Conservation (phyloP, 2,797 vertebrate genomes). For the Geotrypetes seraphini region DNA sequence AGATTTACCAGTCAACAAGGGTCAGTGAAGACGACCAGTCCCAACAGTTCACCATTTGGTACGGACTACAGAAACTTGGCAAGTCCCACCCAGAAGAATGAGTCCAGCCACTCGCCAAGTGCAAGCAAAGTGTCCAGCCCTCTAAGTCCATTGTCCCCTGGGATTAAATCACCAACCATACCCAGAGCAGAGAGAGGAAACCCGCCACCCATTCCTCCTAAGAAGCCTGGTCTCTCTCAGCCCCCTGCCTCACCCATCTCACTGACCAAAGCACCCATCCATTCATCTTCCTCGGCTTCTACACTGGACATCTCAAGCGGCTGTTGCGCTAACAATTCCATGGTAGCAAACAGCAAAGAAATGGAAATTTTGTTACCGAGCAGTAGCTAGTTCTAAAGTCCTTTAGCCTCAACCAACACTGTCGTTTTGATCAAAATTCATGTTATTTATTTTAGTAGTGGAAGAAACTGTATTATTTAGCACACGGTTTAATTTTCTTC, state of each 20-base stretch:
- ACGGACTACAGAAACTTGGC: conserved; percentile 88
- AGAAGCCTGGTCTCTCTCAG: conserved; percentile 79
- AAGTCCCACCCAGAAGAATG: conserved; percentile 53
- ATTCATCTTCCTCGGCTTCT: conserved; percentile 20
- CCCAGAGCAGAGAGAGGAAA: conserved; percentile 75
- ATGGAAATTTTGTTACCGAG: conserved; percentile 78
- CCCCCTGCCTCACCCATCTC: conserved; percentile 66
- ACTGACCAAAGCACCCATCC: conserved; percentile 39
- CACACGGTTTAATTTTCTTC: conserved; percentile 26
- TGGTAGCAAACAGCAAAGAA: conserved; percentile 76
- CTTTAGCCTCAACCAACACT: neutral
- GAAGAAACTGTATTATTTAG: conserved; percentile 45
- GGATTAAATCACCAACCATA: conserved; percentile 78
- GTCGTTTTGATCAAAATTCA: conserved; percentile 18
- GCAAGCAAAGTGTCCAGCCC: conserved; percentile 58
- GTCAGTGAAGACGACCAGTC: conserved; percentile 63
- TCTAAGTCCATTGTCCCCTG: conserved; percentile 67
- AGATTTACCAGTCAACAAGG: conserved; percentile 90
- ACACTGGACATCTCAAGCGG: conserved; percentile 66
- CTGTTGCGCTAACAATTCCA: conserved; percentile 59
- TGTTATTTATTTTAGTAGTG: conserved; percentile 66
- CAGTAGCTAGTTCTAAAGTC: conserved; percentile 63
- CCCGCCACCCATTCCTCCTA: conserved; percentile 79
- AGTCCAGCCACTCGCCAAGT: conserved; percentile 49
- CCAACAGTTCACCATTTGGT: conserved; percentile 90